A percentile compares a stretch with the other conserved stretches of the same genome.
Conservation (phyloP, 2,888 invertebrate genomes). For the Anthoptus insignis region DNA sequence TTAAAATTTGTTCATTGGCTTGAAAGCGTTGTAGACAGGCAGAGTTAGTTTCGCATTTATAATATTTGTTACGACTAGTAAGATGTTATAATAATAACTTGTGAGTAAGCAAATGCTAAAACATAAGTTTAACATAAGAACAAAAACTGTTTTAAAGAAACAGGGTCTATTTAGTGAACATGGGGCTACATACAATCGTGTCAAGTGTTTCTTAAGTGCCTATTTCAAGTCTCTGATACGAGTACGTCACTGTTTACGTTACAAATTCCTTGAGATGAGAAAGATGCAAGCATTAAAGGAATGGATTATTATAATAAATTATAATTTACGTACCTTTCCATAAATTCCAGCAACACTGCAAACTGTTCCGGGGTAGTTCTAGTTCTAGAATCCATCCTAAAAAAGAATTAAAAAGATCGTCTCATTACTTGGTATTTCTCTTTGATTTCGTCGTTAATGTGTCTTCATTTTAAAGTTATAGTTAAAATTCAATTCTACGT, state of each 20-base stretch:
- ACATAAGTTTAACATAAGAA: too few species aligned
- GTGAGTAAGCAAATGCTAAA: too few species aligned
- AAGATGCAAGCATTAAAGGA: neutral
- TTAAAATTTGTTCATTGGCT: too few species aligned
- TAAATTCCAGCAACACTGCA: neutral
- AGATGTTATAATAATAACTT: too few species aligned
- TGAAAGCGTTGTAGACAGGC: too few species aligned
- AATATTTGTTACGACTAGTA: too few species aligned
- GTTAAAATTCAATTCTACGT: neutral
- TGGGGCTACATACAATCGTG: neutral
- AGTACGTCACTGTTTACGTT: neutral
- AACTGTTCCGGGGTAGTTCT: neutral
- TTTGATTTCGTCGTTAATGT: neutral
- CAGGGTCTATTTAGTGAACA: neutral
- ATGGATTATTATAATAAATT: neutral
- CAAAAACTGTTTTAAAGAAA: neutral
- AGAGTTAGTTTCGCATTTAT: too few species aligned
- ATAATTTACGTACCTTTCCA: slow-evolving; percentile 5
- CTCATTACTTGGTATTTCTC: neutral
- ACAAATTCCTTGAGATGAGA: neutral
- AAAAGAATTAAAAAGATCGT: neutral
- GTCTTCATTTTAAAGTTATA: neutral
- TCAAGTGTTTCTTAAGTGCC: neutral
- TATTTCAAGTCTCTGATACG: neutral
- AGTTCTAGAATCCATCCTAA: slow-evolving; percentile 1